Evolutionary conservation across 2,113 vertebrate genomes (phyloP).

Genomic region (Benitochromis conjunctus): DNA sequence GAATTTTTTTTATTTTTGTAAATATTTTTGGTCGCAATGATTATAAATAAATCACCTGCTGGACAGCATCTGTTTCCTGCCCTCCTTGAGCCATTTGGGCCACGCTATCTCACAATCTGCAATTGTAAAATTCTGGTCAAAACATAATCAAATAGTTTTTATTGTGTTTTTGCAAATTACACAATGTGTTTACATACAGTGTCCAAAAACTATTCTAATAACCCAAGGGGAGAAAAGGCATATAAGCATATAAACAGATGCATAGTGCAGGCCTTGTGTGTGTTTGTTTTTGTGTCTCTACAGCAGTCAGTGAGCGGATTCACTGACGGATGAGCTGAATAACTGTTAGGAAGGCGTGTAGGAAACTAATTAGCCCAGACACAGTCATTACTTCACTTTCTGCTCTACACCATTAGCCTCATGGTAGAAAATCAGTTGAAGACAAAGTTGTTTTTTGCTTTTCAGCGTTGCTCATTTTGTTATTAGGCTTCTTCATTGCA

Average conservation of each 20-base stretch:
- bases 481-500: not conserved
- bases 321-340: slow-evolving; percentile 16
- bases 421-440: not conserved
- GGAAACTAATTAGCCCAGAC: slow-evolving; percentile 15
- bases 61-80: not conserved
- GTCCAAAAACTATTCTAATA: not conserved
- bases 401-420: slow-evolving; percentile 19
- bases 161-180: not conserved
- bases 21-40: not conserved
- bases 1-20: not conserved
- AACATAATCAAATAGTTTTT: not conserved
- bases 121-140: not conserved
- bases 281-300: not conserved
- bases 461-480: not conserved
- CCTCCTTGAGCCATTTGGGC: not conserved
- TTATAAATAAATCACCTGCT: not conserved
- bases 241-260: not conserved
- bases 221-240: not conserved
- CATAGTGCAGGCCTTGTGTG: not conserved
- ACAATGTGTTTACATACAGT: not conserved
- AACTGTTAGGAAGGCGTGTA: not conserved
- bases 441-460: slow-evolving; percentile 27
- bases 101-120: not conserved
- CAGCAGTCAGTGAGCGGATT: not conserved
- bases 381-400: slow-evolving; percentile 26